Evolutionary conservation across 2,888 invertebrate species (phyloP), one percentile per base, ranked within the genome.

Genomic region (Temnothorax unifasciatus): DNA sequence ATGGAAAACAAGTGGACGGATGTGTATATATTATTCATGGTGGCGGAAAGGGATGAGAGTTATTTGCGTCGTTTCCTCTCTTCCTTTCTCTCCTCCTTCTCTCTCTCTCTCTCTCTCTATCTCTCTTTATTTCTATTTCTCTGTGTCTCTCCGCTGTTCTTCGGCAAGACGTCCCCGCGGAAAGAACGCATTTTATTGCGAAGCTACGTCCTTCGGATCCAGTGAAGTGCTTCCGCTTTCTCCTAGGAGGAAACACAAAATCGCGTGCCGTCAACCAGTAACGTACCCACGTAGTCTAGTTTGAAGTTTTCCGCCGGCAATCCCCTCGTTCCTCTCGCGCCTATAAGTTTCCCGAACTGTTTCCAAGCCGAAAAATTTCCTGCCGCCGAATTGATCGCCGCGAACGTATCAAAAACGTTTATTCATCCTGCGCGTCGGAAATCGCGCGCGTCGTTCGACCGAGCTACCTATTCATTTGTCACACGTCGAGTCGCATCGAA

Each of bases 141-240:
- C 44, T 25, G 3, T 11, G 6, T 21, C 25, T 2, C 59, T 15
- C 47, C 63, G 21, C 11, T 11, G 34, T 18, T 21, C 21, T 15
- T 15, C n/a, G 59, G 9, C 47, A 59, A 61, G 47, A 61, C n/a
- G n/a, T 81, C 18, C 34, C 47, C 59, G 38, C 47, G 47, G 47
- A 79, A 79, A 71, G 59, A 73, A 79, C 73, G 79, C 74, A 74
- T 81, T 81, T 81, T 81, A 81, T 81, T 81, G 79, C 74, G 25
- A 81, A 61, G 59, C 79, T 81, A 73, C 59, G 59, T 81, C 74
- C 79, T 74, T 81, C 25, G 74, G 74, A 59, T 71, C 44, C 79
- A 71, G 79, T 38, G 59, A 81, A 81, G 79, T 77, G 77, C 74
- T 81, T 81, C 75, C 74, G 79, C 34, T 81, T 74, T 50, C 59